Base-by-base conservation (phyloP, 2,888 invertebrate genomes). In the Zaprionus obscuricornis region DNA sequence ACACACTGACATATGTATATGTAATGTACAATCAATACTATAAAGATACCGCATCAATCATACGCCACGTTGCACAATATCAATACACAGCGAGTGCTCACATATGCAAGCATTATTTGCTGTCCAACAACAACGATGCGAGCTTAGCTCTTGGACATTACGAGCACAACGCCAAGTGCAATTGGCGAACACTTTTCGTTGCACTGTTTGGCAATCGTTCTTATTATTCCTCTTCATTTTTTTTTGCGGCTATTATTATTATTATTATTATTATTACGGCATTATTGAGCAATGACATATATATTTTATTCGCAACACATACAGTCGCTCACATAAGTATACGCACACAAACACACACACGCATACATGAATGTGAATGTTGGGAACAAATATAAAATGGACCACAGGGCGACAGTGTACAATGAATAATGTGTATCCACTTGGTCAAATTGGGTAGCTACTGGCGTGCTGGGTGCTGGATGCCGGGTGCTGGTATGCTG, bases 41-140 rank as follows among this genome's bases (percentile, higher is more conserved):
- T n/a, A n/a, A n/a, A n/a, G n/a, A n/a, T 43, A 49, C 20, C 14
- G 4, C 47, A 58, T 85, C 79, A 70, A 77, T 77, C 76, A 78
- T 85, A 51, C 86, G 79, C 63, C 62, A 59, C 58, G 79, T 55
- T 85, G 84, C 76, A 22, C 69, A 50, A 22, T 13, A 31, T 55
- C 26, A 68, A 73, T 67, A 62, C 67, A 67, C 24, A 27, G 22
- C 20, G 33, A 46, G 31, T n/a, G 45, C 13, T n/a, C 40, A 43
- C 31, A 46, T 33, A 40, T 45, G 66, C 40, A 45, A 22, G 66
- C 43, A 26, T 24, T 29, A 34, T 20, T 22, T 29, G 33, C 20
- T 2, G n/a, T n/a, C n/a, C n/a, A n/a, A n/a, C n/a, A n/a, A n/a
- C n/a, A n/a, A 31, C 29, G 14, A 33, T 5, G 6, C 16, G 26